These are phyloP conservation scores for Pollenia amentaria DNA, from an alignment of 2,888 invertebrate genomes.

Conservation along the genomic window DNA sequence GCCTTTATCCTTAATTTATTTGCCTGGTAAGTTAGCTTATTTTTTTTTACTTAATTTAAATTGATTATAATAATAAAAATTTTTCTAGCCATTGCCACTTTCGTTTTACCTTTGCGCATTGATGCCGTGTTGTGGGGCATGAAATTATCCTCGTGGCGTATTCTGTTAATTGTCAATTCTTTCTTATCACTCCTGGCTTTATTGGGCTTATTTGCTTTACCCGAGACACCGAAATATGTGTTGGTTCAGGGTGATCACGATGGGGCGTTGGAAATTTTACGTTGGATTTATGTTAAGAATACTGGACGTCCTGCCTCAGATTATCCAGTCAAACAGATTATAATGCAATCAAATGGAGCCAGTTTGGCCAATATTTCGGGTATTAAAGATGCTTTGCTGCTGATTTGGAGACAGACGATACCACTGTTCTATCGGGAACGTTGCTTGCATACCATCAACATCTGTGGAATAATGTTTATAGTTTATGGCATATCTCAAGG, in stretches of 20 bases:
- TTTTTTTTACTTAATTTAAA: neutral
- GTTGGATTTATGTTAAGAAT: constrained; percentile 87
- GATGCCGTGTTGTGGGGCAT: constrained; percentile 85
- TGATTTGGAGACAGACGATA: constrained; percentile 82
- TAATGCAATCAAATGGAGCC: constrained; percentile 78
- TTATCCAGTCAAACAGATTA: constrained; percentile 85
- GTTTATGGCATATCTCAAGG: constrained; percentile 82
- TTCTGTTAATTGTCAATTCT: constrained; percentile 88
- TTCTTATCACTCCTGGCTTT: constrained; percentile 88
- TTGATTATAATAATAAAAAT: neutral
- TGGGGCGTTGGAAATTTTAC: constrained; percentile 87
- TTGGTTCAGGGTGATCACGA: constrained; percentile 87
- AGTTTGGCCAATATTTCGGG: constrained; percentile 79
- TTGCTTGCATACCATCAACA: constrained; percentile 80
- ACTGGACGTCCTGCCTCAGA: constrained; percentile 84
- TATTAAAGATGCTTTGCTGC: constrained; percentile 78
- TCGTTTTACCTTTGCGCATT: constrained; percentile 87
- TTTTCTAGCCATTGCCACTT: constrained; percentile 88
- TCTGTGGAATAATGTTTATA: constrained; percentile 79
- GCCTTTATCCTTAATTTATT: constrained; percentile 86
- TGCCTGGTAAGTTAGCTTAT: constrained; percentile 84
- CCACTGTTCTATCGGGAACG: constrained; percentile 80
- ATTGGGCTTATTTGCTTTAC: constrained; percentile 86
- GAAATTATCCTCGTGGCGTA: constrained; percentile 90
- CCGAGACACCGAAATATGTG: constrained; percentile 93